These are phyloP conservation scores for Spisula subtruncata DNA, from an alignment of 2,888 invertebrate genomes.

Conservation along the genomic window DNA sequence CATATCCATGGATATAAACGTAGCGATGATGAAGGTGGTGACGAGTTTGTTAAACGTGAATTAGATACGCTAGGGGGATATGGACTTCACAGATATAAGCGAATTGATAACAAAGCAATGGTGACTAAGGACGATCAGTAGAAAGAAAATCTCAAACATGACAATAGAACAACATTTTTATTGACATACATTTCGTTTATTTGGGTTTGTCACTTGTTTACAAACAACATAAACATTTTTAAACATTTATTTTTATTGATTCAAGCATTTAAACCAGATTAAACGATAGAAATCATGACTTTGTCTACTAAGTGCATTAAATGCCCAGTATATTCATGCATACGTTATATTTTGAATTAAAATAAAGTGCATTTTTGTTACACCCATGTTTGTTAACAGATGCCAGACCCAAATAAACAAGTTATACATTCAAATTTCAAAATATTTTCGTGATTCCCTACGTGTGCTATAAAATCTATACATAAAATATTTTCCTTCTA, in stretches of 20 bases:
- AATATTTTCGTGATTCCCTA: slow-evolving; percentile 20
- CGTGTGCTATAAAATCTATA: slow-evolving; percentile 6
- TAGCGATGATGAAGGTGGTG: slow-evolving; percentile 25
- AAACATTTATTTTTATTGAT: no score
- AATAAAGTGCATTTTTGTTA: no score
- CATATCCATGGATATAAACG: slow-evolving; percentile 59
- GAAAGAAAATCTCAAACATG: background rate
- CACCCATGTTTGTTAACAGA: no score
- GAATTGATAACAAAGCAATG: slow-evolving; percentile 44
- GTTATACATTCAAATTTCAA: background rate
- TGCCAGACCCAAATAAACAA: no score
- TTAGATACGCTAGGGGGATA: slow-evolving; percentile 54
- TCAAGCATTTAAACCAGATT: no score
- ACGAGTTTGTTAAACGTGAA: slow-evolving; percentile 51
- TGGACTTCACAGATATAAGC: slow-evolving; percentile 55
- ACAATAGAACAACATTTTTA: background rate
- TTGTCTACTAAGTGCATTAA: no score
- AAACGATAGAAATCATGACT: no score
- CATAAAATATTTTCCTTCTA: background rate
- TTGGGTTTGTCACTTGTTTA: no score
- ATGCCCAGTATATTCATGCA: no score
- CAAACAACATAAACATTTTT: background rate
- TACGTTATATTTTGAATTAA: no score
- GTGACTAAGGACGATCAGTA: background rate
- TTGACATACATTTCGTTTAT: background rate